Percentiles rank a stretch among this genome's conserved stretches.
Evolutionary conservation across 2,113 vertebrate genomes (phyloP).

Genomic region (Natator depressus): DNA sequence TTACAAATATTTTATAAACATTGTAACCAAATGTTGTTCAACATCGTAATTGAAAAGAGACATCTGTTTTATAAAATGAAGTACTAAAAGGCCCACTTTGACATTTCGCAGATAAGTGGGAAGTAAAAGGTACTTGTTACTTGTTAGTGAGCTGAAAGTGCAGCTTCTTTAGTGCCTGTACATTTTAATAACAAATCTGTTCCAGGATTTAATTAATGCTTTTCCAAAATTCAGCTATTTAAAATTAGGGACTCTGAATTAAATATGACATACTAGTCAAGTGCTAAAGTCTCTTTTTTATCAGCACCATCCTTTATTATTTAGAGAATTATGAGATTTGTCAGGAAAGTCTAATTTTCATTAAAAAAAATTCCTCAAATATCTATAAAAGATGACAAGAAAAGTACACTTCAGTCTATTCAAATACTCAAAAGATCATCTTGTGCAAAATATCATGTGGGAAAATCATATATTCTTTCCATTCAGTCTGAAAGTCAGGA

Average conservation of each 20-base stretch:
- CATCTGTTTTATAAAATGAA: neutral
- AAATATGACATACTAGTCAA: neutral
- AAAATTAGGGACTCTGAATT: neutral
- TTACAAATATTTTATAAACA: neutral
- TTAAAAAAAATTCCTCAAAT: neutral
- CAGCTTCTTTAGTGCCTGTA: neutral
- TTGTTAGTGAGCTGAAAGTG: neutral
- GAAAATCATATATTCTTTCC: neutral
- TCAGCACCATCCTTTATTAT: neutral
- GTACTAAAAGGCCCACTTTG: neutral
- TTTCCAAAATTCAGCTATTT: neutral
- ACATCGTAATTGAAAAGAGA: neutral
- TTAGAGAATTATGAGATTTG: neutral
- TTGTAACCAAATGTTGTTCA: neutral
- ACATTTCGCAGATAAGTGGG: neutral
- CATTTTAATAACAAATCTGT: neutral
- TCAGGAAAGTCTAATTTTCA: neutral
- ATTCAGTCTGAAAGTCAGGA: neutral
- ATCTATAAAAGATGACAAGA: neutral
- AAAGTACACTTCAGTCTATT: neutral
- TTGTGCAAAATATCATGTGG: neutral
- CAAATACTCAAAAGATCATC: neutral
- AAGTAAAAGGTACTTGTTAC: neutral
- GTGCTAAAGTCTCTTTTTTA: slow-evolving; percentile 12
- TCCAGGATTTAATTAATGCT: neutral